These are phyloP conservation scores for Sialia sialis DNA, from an alignment of 2,113 vertebrate species.

Conservation along the genomic window DNA sequence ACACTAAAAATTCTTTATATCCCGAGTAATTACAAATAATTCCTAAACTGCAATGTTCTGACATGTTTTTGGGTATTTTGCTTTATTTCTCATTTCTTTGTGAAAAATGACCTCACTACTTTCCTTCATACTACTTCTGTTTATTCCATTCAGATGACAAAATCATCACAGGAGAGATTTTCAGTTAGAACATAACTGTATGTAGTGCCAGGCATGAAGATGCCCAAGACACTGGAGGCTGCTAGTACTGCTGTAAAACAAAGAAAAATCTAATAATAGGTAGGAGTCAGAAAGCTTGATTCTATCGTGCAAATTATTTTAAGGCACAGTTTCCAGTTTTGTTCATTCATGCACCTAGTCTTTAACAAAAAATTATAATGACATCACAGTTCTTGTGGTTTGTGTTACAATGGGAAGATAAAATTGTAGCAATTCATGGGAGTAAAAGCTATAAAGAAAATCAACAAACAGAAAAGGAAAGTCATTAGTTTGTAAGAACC, in stretches of 20 bases:
- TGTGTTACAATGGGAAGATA: constrained; percentile 35
- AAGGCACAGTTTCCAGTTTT: neutral
- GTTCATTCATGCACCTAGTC: neutral
- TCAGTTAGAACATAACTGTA: neutral
- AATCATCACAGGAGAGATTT: neutral
- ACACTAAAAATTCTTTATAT: neutral
- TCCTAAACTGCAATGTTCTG: neutral
- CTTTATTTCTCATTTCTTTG: neutral
- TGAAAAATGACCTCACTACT: neutral
- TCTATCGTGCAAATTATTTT: neutral
- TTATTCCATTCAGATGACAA: neutral
- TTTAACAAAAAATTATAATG: constrained; percentile 15
- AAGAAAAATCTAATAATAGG: neutral
- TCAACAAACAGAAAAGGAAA: constrained; percentile 70
- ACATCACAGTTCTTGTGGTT: constrained; percentile 26
- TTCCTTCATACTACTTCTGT: neutral
- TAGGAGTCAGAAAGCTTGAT: neutral
- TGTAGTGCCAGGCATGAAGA: neutral
- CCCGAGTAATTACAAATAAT: neutral
- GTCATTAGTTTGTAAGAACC: constrained; percentile 76
- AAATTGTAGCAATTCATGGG: constrained; percentile 57
- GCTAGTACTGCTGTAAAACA: neutral
- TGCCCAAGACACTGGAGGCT: neutral
- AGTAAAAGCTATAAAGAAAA: constrained; percentile 69
- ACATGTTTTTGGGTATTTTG: neutral